A percentile compares a stretch with the other conserved stretches of the same genome.
phyloP scores from a whole-genome alignment of 2,888 invertebrate species.

The Mythimna loreyi region DNA sequence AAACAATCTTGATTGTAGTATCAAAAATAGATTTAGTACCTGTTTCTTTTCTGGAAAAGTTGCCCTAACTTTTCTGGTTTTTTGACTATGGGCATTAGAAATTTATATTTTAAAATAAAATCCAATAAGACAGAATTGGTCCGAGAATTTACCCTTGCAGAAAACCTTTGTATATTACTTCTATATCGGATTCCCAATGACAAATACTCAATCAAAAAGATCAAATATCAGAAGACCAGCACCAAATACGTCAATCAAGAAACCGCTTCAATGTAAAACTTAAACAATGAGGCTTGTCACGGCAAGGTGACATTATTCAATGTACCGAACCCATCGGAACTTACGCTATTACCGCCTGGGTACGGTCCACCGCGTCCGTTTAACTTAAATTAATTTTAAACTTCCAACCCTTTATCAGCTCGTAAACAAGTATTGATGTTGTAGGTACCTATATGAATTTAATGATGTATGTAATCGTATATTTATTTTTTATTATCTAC shows the following conservation, averaged over 20 bases:
- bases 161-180: background rate
- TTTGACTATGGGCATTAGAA: background rate
- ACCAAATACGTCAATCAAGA: background rate
- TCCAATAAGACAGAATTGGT: background rate
- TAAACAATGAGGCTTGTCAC: slow-evolving; percentile 46
- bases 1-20: background rate
- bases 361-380: slow-evolving; percentile 38
- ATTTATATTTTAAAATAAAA: background rate
- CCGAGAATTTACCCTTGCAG: background rate
- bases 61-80: background rate
- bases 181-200: too few relatives aligned
- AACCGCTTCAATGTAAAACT: slow-evolving; percentile 35
- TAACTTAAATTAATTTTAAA: slow-evolving; percentile 62
- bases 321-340: slow-evolving; percentile 50
- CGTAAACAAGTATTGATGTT: slow-evolving; percentile 45
- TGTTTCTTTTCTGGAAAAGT: background rate
- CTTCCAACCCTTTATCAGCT: slow-evolving; percentile 41
- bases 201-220: too few relatives aligned
- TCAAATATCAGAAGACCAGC: background rate
- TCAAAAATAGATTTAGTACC: background rate
- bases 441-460: slow-evolving; percentile 4
- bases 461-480: slow-evolving; percentile 8
- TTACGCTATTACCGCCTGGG: slow-evolving; percentile 52
- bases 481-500: too few relatives aligned
- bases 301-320: slow-evolving; percentile 58